Percentiles rank a stretch among this genome's conserved stretches.
Conservation (phyloP, 2,113 vertebrate species). For the Petaurus breviceps region DNA sequence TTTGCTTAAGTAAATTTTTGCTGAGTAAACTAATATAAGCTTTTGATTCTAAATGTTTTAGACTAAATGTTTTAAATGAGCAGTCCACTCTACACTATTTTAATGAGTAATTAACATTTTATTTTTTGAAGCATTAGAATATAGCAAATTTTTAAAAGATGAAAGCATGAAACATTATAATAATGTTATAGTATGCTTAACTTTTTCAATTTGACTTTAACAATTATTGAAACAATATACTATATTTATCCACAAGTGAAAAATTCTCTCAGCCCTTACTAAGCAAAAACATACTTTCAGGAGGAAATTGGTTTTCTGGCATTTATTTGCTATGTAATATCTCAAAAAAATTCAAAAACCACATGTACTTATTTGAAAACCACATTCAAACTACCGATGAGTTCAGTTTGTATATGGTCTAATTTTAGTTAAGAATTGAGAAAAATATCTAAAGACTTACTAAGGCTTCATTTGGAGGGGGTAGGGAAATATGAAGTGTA, state of each 20-base stretch:
- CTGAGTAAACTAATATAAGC: neutral
- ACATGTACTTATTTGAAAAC: conserved; percentile 1
- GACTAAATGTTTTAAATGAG: neutral
- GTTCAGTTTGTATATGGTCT: neutral
- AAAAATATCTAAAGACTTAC: neutral
- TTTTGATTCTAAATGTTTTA: neutral
- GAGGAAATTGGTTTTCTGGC: conserved; percentile 51
- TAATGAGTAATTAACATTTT: conserved; percentile 12
- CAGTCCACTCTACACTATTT: neutral
- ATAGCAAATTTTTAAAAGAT: conserved; percentile 23
- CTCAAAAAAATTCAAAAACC: conserved; percentile 50
- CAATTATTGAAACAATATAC: conserved; percentile 21
- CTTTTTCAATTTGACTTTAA: conserved; percentile 31
- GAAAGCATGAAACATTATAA: neutral
- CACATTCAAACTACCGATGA: neutral
- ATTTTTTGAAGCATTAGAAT: conserved; percentile 46
- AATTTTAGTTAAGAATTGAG: conserved; percentile 25
- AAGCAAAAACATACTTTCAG: conserved; percentile 54
- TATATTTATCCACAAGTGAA: conserved; percentile 56
- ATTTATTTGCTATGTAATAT: conserved; percentile 56
- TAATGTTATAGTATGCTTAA: neutral
- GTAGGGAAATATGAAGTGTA: neutral
- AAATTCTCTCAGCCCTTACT: conserved; percentile 38
- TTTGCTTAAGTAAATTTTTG: neutral
- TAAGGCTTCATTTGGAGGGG: neutral